Conservation (phyloP, 2,888 invertebrate species). For the Ophioninae sp. region DNA sequence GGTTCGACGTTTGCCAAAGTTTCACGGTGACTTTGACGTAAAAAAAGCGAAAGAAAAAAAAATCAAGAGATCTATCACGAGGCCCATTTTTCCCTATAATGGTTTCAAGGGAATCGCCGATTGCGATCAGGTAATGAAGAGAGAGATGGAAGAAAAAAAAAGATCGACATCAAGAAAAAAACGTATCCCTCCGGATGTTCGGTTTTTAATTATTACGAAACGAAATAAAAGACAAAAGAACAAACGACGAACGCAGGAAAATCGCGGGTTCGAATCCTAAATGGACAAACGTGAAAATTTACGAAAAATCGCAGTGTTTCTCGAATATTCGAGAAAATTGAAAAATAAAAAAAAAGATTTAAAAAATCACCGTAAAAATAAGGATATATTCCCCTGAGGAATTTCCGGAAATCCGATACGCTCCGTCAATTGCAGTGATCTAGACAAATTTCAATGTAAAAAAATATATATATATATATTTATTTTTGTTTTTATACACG, state of each 20-base stretch:
- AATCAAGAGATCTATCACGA: slow-evolving; percentile 35
- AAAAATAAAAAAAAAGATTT: neutral
- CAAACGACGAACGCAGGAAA: neutral
- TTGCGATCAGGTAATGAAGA: slow-evolving; percentile 35
- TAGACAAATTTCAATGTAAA: neutral
- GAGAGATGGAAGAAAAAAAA: slow-evolving; percentile 63
- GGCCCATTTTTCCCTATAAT: slow-evolving; percentile 68
- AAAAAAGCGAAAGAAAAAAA: neutral
- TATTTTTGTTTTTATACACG: too few species aligned
- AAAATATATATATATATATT: too few species aligned
- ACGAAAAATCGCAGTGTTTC: slow-evolving; percentile 27
- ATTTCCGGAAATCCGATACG: too few species aligned
- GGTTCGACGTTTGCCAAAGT: slow-evolving; percentile 6
- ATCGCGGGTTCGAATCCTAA: slow-evolving; percentile 44
- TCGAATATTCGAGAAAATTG: too few species aligned
- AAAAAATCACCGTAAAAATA: slow-evolving; percentile 35
- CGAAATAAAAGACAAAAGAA: too few species aligned
- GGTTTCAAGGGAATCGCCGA: slow-evolving; percentile 34
- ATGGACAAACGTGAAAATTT: slow-evolving; percentile 55
- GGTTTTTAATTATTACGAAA: slow-evolving; percentile 65
- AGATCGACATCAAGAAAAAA: slow-evolving; percentile 71
- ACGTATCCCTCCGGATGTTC: slow-evolving; percentile 60
- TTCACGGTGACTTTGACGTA: slow-evolving; percentile 46
- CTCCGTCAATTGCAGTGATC: neutral
- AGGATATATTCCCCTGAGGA: too few species aligned